Evolutionary conservation across 2,797 vertebrate species (phyloP).

Genomic region (Coilia nasus): DNA sequence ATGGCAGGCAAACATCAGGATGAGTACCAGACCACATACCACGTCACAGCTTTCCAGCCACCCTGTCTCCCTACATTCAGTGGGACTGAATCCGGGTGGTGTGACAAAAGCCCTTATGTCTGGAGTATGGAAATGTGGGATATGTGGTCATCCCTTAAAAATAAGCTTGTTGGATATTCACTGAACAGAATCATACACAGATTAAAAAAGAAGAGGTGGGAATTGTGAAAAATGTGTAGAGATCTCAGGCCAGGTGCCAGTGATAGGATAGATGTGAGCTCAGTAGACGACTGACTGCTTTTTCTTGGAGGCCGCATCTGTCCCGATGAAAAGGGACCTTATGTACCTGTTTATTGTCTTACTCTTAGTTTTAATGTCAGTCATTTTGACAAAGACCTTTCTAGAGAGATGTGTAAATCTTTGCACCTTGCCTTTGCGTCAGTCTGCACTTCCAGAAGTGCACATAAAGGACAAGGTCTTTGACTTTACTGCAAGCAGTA

Average conservation of each 20-base stretch:
- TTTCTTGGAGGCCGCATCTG: background rate
- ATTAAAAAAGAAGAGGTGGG: background rate
- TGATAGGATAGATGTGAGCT: background rate
- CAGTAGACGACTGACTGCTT: background rate
- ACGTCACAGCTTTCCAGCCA: background rate
- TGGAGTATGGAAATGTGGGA: background rate
- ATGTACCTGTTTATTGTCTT: background rate
- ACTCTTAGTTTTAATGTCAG: background rate
- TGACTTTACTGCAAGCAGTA: constrained; percentile 20
- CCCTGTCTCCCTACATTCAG: background rate
- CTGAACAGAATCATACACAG: background rate
- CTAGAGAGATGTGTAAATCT: constrained; percentile 23
- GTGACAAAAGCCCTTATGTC: background rate
- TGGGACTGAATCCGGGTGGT: background rate
- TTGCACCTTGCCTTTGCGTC: background rate
- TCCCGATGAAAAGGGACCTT: constrained; percentile 10
- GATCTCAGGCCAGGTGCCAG: background rate
- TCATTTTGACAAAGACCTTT: constrained; percentile 21
- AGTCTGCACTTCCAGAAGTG: background rate
- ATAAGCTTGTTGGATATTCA: background rate
- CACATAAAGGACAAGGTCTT: constrained; percentile 8
- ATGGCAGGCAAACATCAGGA: constrained; percentile 27
- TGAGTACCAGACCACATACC: background rate
- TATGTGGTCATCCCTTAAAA: background rate
- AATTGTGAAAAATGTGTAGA: background rate